Evolutionary conservation across 2,113 vertebrate species (phyloP), one percentile per base, ranked within the genome.

Genomic region (Scartelaos histophorus): DNA sequence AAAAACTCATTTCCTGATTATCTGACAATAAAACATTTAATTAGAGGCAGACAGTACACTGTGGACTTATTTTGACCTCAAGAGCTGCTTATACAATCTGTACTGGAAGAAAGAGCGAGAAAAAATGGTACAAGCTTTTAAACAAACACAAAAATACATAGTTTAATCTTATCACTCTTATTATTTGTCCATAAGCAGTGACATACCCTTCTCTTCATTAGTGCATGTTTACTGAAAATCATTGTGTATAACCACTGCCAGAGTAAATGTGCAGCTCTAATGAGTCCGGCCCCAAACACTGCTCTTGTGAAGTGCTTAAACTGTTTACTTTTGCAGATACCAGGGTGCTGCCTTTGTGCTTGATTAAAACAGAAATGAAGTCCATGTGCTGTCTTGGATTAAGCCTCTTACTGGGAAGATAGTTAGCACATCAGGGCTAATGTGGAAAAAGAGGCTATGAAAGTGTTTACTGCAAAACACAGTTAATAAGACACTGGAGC

Each of bases 381-480:
- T 16, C 70, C 77, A 71, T 21, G 7, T 54, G 7, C 21, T 54
- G 19, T 43, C 10, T 10, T 62, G 43, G 38, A 56, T 66, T 60
- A 16, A 34, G 70, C 80, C 73, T 15, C 53, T 78, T 66, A 24
- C 46, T 82, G 72, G 65, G 19, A 45, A 74, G 60, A 57, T 82
- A 85, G 73, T 70, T 87, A 83, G 80, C 78, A 80, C 16, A 43
- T 7, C 57, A 34, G 76, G 65, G 66, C 21, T 19, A n/a, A 91
- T 91, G 85, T 92, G 90, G 86, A 92, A 93, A 85, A 90, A 87
- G 72, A 2, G 1, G 92, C 91, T 90, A 91, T 43, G 24, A 84
- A 87, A 66, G 72, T 11, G 34, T 83, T 85, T 89, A 83, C 78
- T 86, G 38, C 67, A 65, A 68, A 47, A 70, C 77, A 79, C 73